These are phyloP conservation scores for Mechanitis messenoides DNA, from an alignment of 2,888 invertebrate genomes.

Conservation along the genomic window DNA sequence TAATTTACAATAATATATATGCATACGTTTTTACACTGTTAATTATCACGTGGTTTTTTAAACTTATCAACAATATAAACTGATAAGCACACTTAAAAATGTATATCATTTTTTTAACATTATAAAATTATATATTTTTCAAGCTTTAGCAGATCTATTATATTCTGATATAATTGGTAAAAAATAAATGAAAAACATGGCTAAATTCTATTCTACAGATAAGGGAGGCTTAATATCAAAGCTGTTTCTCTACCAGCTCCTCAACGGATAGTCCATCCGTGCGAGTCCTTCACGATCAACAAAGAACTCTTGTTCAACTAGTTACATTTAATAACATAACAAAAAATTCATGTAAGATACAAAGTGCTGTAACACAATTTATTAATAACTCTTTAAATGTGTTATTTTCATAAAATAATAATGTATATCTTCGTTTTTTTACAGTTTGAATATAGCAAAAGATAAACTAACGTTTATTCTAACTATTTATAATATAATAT, in stretches of 20 bases:
- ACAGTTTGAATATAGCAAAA: slow-evolving; percentile 28
- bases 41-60: slow-evolving; percentile 66
- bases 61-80: slow-evolving; percentile 37
- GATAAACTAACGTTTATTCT: slow-evolving; percentile 38
- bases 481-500: slow-evolving; percentile 46
- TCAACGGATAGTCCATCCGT: no score
- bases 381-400: not conserved
- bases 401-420: not conserved
- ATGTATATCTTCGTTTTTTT: not conserved
- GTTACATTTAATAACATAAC: no score
- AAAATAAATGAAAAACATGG: no score
- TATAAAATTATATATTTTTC: not conserved
- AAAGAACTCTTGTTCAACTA: no score
- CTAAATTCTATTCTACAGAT: no score
- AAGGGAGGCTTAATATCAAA: no score
- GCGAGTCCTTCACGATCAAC: no score
- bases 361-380: no score
- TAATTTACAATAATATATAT: slow-evolving; percentile 46
- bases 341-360: no score
- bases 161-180: no score
- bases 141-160: no score
- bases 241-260: no score
- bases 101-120: slow-evolving; percentile 1
- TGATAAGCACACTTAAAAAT: slow-evolving; percentile 18
- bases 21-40: slow-evolving; percentile 53